Percentiles rank a stretch among this genome's conserved stretches.
Evolutionary conservation across 2,888 invertebrate genomes (phyloP).

Genomic region (Gari tellinella): DNA sequence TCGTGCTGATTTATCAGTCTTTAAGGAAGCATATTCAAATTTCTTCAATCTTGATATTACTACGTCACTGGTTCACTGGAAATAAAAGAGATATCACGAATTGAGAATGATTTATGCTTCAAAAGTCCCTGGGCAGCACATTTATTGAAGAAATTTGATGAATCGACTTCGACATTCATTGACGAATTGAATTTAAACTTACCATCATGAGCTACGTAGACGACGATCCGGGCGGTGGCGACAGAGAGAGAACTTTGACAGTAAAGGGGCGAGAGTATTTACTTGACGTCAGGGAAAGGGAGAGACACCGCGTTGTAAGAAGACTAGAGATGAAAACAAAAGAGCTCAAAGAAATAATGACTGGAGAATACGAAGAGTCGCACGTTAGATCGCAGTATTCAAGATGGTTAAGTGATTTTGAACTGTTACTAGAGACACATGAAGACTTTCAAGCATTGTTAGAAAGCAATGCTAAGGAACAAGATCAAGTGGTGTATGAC

Average conservation of each 20-base stretch:
- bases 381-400: not conserved
- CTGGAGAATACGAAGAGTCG: not conserved
- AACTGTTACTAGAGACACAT: not conserved
- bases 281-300: not conserved
- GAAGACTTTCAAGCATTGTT: not conserved
- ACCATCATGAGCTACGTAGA: not conserved
- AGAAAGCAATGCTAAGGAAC: no score
- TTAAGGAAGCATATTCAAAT: no score
- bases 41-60: no score
- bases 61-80: no score
- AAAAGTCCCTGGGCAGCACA: no score
- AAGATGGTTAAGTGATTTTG: not conserved
- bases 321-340: not conserved
- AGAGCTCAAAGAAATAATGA: not conserved
- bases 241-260: not conserved
- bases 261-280: not conserved
- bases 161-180: no score
- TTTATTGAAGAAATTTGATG: no score
- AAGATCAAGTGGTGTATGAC: not conserved
- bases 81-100: no score
- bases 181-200: not conserved
- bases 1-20: no score
- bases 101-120: no score
- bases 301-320: not conserved
- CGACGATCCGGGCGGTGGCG: not conserved